Evolutionary conservation across 2,797 vertebrate species (phyloP), one percentile per base, ranked within the genome.

Genomic region (Novumbra hubbsi): DNA sequence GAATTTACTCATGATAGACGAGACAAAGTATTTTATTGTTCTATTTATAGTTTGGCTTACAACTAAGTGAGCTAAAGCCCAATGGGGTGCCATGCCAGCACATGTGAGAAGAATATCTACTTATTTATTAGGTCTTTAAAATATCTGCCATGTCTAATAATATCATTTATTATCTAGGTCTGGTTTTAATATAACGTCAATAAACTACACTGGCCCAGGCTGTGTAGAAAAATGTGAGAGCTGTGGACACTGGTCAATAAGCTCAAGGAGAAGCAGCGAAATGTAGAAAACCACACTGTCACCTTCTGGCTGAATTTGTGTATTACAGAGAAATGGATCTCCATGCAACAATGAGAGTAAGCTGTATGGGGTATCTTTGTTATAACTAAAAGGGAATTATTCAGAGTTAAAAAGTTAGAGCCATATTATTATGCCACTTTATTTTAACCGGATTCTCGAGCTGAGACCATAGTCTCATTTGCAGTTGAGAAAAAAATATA

Each of bases 11-110:
- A 77, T 84, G 87, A 88, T 81, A 66, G 78, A 77, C 30, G n/a
- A 19, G 76, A 70, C 52, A 79, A 79, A 85, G 88, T 84, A 86
- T 86, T 86, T 81, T 79, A 83, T 72, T 71, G 50, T 21, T 84
- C 86, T 92, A 90, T 90, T 90, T 88, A 81, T 81, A 86, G 83
- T 87, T 85, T 84, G 75, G 63, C 76, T 76, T 76, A 15, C 49
- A 52, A 49, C 57, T 75, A 68, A 9, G 32, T 28, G 72, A 70
- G 78, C 76, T n/a, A 78, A 72, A 79, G 75, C 70, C 6, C 68
- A 65, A 75, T 81, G 81, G 69, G 71, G 12, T 77, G 70, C 55
- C 74, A 45, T 74, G 30, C 68, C 64, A 24, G 63, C 24, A 27
- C 57, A 84, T 83, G 80, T 83, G 78, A 80, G 68, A 41, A 74